These are phyloP conservation scores for Lycodopsis pacificus DNA, from an alignment of 2,797 vertebrate genomes.

Conservation along the genomic window DNA sequence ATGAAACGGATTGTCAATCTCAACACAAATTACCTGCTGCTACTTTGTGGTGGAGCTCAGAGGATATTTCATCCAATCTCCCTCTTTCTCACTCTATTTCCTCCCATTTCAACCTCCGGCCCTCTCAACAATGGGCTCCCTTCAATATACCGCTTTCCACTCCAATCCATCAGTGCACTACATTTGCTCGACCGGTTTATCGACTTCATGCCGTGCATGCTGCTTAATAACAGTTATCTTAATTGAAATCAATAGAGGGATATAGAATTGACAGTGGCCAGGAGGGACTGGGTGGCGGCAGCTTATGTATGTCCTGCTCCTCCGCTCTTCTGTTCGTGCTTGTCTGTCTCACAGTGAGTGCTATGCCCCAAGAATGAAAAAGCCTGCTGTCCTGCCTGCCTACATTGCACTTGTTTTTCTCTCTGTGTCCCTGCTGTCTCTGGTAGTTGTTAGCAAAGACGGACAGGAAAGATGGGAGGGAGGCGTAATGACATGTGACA, in stretches of 20 bases:
- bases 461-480: conserved; percentile 68
- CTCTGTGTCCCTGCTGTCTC: conserved; percentile 27
- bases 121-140: conserved; percentile 45
- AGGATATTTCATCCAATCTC: conserved; percentile 62
- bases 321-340: conserved; percentile 16
- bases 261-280: conserved; percentile 52
- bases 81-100: conserved; percentile 37
- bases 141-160: conserved; percentile 33
- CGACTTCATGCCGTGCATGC: conserved; percentile 55
- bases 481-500: conserved; percentile 73
- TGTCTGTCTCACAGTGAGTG: conserved; percentile 1
- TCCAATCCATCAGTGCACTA: conserved; percentile 52
- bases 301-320: conserved; percentile 32
- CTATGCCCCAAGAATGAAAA: conserved; percentile 1
- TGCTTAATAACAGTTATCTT: conserved; percentile 74
- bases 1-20: conserved; percentile 38
- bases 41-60: conserved; percentile 23
- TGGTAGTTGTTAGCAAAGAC: conserved; percentile 57
- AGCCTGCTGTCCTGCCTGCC: neutral
- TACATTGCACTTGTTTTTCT: conserved; percentile 44
- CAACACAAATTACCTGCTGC: conserved; percentile 48
- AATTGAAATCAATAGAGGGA: conserved; percentile 76
- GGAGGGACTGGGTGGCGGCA: conserved; percentile 29
- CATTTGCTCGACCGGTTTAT: conserved; percentile 43
- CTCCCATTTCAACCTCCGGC: conserved; percentile 35